Evolutionary conservation across 1,140 invertebrate genomes (phyloP), one percentile per base, ranked within the genome.

Genomic region (Pseudomyrmex pallidus): DNA sequence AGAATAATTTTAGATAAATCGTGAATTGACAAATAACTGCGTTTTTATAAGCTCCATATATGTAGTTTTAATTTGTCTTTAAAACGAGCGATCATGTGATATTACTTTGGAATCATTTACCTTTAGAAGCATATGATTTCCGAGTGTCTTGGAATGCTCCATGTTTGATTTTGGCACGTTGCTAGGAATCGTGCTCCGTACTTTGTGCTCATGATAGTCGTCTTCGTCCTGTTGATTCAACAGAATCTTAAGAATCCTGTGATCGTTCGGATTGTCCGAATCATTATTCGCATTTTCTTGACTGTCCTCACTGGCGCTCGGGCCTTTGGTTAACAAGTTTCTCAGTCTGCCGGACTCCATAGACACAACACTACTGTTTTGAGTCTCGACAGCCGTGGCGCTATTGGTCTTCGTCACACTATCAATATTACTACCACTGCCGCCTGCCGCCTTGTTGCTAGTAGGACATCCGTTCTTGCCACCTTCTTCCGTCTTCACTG

Each of bases 211-310:
- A 84, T 93, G 92, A 83, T 92, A 94, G 57, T 97, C 96, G 80
- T 97, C 96, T 74, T 98, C 97, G 85, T 98, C 98, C 77, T 97
- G 96, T 90, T 97, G 96, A 92, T 98, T 97, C 59, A 98, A 94
- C 90, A 98, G 93, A 74, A 96, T 96, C 92, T 98, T 97, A 59
- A 98, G 93, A 91, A 98, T 97, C 84, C 93, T 92, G 92, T 96
- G 93, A 70, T 95, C 94, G 80, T 95, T 95, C 61, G 92, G 91
- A 74, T 91, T 92, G 57, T 95, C 90, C 68, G 93, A 76, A 48
- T 93, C 89, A 85, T 94, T 91, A 87, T 90, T 90, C 52, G 89
- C 61, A 74, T 93, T 93, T 68, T 95, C 94, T 52, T 95, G 94
- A 64, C 88, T 92, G 8, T 94, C 91, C 68, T 92, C 91, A 88